These are phyloP conservation scores for Tautogolabrus adspersus DNA, from an alignment of 2,113 vertebrate species.

Conservation along the genomic window DNA sequence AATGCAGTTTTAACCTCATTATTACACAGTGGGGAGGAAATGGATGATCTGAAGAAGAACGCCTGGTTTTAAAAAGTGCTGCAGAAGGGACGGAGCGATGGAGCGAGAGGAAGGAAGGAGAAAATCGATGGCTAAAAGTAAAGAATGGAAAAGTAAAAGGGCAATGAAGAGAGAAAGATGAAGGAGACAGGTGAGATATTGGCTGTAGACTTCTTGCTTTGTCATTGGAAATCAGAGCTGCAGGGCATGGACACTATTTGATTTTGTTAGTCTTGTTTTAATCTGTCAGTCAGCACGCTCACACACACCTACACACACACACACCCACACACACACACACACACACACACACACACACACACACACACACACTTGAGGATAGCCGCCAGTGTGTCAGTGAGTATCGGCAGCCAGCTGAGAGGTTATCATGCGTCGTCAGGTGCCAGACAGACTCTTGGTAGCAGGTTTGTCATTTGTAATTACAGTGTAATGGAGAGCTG, in stretches of 20 bases:
- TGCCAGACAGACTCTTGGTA: conserved; percentile 70
- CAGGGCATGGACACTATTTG: conserved; percentile 55
- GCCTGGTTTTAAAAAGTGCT: conserved; percentile 55
- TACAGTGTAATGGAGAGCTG: conserved; percentile 67
- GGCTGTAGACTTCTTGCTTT: conserved; percentile 59
- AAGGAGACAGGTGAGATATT: conserved; percentile 63
- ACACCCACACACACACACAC: conserved; percentile 11
- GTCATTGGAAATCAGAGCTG: conserved; percentile 70
- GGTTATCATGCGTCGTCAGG: conserved; percentile 75
- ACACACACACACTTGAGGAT: conserved; percentile 13
- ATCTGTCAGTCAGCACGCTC: conserved; percentile 58
- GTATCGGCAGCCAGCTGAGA: conserved; percentile 68
- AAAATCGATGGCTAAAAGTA: conserved; percentile 69
- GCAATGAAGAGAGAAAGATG: conserved; percentile 48
- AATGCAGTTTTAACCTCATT: conserved; percentile 71
- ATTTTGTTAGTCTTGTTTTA: conserved; percentile 69
- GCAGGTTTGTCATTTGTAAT: conserved; percentile 81
- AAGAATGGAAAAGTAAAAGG: conserved; percentile 59
- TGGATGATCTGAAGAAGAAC: conserved; percentile 55
- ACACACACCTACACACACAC: conserved; percentile 17
- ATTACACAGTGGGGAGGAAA: conserved; percentile 65
- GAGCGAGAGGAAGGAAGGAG: conserved; percentile 19
- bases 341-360: conserved; percentile 23
- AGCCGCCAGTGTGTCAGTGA: conserved; percentile 55
- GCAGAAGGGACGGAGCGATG: conserved; percentile 33